Base-by-base conservation (phyloP, 2,888 invertebrate species). In the Heliconius erato region DNA sequence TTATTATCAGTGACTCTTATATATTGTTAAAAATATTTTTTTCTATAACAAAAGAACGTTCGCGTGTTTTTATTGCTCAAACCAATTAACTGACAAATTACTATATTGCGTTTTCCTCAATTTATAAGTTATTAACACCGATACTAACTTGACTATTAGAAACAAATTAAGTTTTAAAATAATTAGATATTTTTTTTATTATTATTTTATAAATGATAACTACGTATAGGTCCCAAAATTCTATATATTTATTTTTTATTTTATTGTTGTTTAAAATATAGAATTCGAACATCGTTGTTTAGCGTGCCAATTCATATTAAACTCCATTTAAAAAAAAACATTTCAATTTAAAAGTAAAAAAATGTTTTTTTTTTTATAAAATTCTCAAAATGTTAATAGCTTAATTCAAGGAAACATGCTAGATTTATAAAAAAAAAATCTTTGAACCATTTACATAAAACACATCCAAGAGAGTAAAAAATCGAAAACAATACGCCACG, bases 81-180 rank as follows among this genome's bases (percentile, higher is more conserved):
- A 69, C 23, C 74, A 74, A 82, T 79, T 82, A 77, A 79, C 40
- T 80, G 54, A 79, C 83, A 65, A 63, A 80, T 67, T 81, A 68
- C 74, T 76, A 76, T 68, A 79, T 79, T 71, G 49, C 59, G 69
- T 77, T 82, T 79, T 78, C 81, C 79, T 79, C 80, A 79, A 83
- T 83, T 83, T 72, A 63, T 72, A 26, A 65, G 44, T 68, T 74
- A 81, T 65, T 78, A 81, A 83, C 69, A 83, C 78, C 81, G 74
- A 81, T 78, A 63, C 77, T 81, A 79, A 81, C 79, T 59, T 79
- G 76, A 76, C 77, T 67, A 79, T 77, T 74, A 80, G 40, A 82
- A 79, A 74, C 74, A 71, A 84, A 84, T 82, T 7, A 68, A 69
- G 65, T 81, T 67, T 67, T 74, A 44, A 80, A 82, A 59, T 84